Conservation (phyloP, 2,888 invertebrate genomes). For the Brachycybe producta region DNA sequence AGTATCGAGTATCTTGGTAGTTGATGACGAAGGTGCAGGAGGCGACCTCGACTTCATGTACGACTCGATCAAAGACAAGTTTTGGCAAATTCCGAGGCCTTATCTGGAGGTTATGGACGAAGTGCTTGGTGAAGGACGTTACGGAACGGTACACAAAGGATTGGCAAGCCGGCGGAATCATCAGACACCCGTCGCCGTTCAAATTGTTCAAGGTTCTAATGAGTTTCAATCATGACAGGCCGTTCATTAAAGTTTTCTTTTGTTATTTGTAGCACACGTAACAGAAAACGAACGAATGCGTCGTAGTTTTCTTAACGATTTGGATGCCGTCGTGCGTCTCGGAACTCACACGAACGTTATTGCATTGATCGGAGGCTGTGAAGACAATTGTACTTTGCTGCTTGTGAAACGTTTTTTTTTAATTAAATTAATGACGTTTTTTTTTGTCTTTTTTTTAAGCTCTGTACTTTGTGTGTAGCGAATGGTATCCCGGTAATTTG, state of each 20-base stretch:
- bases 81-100: slow-evolving; percentile 60
- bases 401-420: neutral
- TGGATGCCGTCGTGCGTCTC: slow-evolving; percentile 55
- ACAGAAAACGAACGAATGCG: slow-evolving; percentile 22
- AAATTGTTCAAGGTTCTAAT: slow-evolving; percentile 41
- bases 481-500: slow-evolving; percentile 50
- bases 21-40: slow-evolving; percentile 25
- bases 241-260: neutral
- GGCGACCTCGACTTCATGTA: slow-evolving; percentile 47
- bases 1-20: slow-evolving; percentile 23
- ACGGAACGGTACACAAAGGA: slow-evolving; percentile 62
- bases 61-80: slow-evolving; percentile 56
- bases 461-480: slow-evolving; percentile 57
- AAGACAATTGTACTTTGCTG: slow-evolving; percentile 42
- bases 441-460: slow-evolving; percentile 33
- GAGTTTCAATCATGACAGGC: neutral
- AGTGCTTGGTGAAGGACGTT: slow-evolving; percentile 58
- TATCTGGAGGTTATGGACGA: slow-evolving; percentile 54
- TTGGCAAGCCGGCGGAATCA: slow-evolving; percentile 49
- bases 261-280: slow-evolving; percentile 19
- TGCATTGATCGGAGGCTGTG: slow-evolving; percentile 62
- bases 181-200: slow-evolving; percentile 45
- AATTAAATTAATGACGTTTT: neutral
- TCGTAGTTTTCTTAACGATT: slow-evolving; percentile 43
- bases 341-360: slow-evolving; percentile 58